Conservation (phyloP, 2,113 vertebrate genomes). For the Orycteropus afer region DNA sequence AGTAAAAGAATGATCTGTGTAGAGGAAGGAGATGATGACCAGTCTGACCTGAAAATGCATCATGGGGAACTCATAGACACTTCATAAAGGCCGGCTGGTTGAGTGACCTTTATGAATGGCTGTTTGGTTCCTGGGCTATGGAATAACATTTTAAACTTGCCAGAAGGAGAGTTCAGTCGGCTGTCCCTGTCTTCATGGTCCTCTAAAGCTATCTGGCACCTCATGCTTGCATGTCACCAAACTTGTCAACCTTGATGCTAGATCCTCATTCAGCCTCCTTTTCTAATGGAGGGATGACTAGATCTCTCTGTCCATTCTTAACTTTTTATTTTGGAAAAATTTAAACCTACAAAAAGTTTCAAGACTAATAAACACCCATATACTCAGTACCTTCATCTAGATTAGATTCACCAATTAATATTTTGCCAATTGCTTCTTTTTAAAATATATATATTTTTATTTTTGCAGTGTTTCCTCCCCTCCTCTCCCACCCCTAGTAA, state of each 20-base stretch:
- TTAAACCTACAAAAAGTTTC: background rate
- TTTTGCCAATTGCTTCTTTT: background rate
- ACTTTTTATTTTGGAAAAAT: background rate
- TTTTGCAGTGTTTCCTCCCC: too few relatives aligned
- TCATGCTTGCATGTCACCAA: background rate
- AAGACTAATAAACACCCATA: background rate
- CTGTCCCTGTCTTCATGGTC: background rate
- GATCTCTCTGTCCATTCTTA: background rate
- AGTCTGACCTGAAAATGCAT: background rate
- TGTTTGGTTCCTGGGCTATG: background rate
- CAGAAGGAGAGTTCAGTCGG: background rate
- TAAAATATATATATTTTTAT: background rate
- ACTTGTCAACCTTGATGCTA: background rate
- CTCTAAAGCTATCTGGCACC: background rate
- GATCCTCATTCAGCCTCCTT: background rate
- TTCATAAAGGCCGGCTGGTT: conserved; percentile 3
- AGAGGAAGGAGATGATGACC: background rate
- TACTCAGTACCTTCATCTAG: background rate
- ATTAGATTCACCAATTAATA: background rate
- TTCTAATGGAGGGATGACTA: background rate
- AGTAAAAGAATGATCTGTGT: too few relatives aligned
- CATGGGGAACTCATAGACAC: background rate
- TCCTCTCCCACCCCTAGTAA: too few relatives aligned
- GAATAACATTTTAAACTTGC: background rate
- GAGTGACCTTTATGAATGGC: background rate